Evolutionary conservation across 2,888 invertebrate genomes (phyloP), one percentile per base, ranked within the genome.

Genomic region (Diploptera punctata): DNA sequence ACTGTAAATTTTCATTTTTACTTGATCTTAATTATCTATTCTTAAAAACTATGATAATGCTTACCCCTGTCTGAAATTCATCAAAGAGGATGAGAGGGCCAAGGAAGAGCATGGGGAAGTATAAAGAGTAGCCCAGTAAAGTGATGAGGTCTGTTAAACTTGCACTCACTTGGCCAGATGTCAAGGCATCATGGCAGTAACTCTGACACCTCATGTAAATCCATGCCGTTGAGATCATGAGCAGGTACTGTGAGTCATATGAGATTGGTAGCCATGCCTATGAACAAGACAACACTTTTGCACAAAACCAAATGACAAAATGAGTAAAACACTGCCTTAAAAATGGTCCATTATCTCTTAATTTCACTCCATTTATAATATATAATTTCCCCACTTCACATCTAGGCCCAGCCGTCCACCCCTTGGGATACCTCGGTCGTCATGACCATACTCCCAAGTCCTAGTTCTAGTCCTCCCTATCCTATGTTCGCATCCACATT

Each of bases 1-100:
- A 38, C 43, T 38, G 43, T 38, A 38, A 19, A n/a, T n/a, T n/a
- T n/a, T 43, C 2, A 52, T n/a, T n/a, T n/a, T n/a, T n/a, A n/a
- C 4, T 31, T 26, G 13, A 0, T 57, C 26, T 16, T 52, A 1
- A 52, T 57, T 19, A 68, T 29, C 69, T n/a, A n/a, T n/a, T n/a
- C n/a, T n/a, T n/a, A n/a, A n/a, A n/a, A n/a, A n/a, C n/a, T n/a
- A n/a, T n/a, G n/a, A n/a, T 33, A 33, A 5, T 33, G 77, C 81
- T 79, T 79, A 86, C 86, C 76, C 85, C 83, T 49, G 78, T 75
- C 31, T 82, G 83, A 83, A 93, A 97, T 73, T 92, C 89, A 76
- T 89, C 85, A 83, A 91, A 95, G 7, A 90, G 84, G 77, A 96
- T 87, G 70, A 96, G 86, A n/a, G 97, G 97, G 19, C 97, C 97